Conservation (phyloP, 2,888 invertebrate genomes). For the Caenorhabditis doughertyi region DNA sequence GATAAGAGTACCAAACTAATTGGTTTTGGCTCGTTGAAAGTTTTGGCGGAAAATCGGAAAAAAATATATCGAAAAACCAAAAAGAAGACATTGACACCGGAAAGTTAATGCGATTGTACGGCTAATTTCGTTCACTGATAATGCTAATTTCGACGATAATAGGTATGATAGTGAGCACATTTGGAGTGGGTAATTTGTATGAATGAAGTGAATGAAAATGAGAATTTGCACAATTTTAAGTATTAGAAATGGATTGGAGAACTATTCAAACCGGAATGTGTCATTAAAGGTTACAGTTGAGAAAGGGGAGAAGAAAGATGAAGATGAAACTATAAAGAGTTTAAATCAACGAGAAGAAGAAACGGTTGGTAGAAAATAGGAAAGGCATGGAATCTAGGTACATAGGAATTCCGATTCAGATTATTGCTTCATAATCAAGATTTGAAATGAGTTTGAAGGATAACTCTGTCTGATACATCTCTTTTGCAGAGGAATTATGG, state of each 20-base stretch:
- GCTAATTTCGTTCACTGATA: constrained; percentile 29
- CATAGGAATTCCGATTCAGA: too few species aligned
- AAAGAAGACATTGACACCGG: constrained; percentile 8
- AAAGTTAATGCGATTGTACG: constrained; percentile 47
- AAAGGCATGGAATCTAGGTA: too few species aligned
- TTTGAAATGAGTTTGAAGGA: too few species aligned
- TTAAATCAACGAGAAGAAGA: neutral
- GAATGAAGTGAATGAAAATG: constrained; percentile 9
- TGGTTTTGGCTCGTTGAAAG: constrained; percentile 31
- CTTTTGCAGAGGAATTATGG: too few species aligned
- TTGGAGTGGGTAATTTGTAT: constrained; percentile 5
- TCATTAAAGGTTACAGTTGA: constrained; percentile 10
- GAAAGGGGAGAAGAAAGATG: neutral
- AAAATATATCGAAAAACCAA: constrained; percentile 24
- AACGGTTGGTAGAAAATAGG: too few species aligned
- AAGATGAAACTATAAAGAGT: neutral
- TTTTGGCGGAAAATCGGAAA: constrained; percentile 2
- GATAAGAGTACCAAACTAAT: constrained; percentile 21
- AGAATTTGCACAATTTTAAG: neutral
- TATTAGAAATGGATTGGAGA: constrained; percentile 10
- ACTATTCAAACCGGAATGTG: constrained; percentile 10
- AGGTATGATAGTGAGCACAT: constrained; percentile 23
- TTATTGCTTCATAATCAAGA: too few species aligned
- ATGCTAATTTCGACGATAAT: constrained; percentile 26
- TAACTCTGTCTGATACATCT: too few species aligned